phyloP scores from a whole-genome alignment of 2,113 vertebrate genomes.

The Piprites chloris region DNA sequence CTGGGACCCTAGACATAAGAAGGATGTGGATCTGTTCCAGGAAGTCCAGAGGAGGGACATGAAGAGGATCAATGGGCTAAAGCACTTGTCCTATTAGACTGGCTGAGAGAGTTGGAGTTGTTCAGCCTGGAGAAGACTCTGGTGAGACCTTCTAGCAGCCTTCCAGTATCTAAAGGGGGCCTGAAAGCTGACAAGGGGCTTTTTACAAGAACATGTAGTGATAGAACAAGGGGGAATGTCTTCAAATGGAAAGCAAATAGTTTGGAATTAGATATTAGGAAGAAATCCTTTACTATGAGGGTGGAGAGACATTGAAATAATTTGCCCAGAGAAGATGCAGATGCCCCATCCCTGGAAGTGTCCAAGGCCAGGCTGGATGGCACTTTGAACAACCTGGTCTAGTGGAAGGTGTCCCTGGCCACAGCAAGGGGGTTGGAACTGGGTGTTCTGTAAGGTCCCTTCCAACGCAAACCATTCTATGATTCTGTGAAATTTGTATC shows the following conservation, averaged over 20 bases:
- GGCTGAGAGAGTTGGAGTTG: background rate
- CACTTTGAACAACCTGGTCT: background rate
- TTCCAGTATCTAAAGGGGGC: background rate
- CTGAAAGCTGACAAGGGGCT: background rate
- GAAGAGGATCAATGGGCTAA: background rate
- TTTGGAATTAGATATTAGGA: background rate
- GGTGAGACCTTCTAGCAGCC: background rate
- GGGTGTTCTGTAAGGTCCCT: background rate
- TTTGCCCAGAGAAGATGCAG: background rate
- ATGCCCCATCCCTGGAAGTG: background rate
- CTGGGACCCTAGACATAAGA: background rate
- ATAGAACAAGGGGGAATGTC: background rate
- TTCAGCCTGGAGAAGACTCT: background rate
- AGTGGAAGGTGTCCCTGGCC: background rate
- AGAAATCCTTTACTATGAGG: background rate
- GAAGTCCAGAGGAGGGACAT: rapidly evolving
- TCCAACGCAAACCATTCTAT: background rate
- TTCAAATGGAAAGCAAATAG: background rate
- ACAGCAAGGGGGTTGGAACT: background rate
- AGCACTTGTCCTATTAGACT: background rate
- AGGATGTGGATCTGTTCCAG: background rate
- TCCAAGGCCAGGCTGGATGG: background rate
- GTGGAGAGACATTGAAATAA: background rate
- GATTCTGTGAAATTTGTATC: background rate
- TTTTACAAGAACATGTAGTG: background rate